Percentiles rank a stretch among this genome's conserved stretches.
Evolutionary conservation across 1,140 invertebrate genomes (phyloP).

Genomic region (Liolophura sinensis): DNA sequence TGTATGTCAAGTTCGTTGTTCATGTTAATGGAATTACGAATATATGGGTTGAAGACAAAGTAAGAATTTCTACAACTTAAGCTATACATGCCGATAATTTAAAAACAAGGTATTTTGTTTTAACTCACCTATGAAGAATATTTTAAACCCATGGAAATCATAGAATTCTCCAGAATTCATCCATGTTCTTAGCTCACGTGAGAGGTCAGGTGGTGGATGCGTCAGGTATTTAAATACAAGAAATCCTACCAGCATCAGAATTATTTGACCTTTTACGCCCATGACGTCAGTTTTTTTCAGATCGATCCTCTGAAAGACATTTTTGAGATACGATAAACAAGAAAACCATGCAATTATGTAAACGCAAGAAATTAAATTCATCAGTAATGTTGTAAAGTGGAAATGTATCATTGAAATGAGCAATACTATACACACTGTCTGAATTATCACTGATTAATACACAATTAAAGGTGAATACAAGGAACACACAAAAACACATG

Average conservation of each 20-base stretch:
- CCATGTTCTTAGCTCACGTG: slow-evolving; percentile 32
- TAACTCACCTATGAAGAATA: slow-evolving; percentile 44
- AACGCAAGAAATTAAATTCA: too few relatives aligned
- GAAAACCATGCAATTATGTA: too few relatives aligned
- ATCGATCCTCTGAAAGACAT: too few relatives aligned
- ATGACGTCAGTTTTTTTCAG: too few relatives aligned
- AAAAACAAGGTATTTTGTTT: not conserved
- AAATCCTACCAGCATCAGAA: slow-evolving; percentile 15
- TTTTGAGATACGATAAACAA: too few relatives aligned
- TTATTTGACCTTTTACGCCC: too few relatives aligned
- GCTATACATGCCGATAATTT: not conserved
- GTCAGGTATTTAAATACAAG: slow-evolving; percentile 23
- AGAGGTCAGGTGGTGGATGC: slow-evolving; percentile 36
- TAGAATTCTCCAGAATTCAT: slow-evolving; percentile 21
- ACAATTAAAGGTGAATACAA: too few relatives aligned
- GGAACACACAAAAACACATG: too few relatives aligned
- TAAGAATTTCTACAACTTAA: not conserved
- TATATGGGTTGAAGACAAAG: not conserved
- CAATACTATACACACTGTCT: too few relatives aligned
- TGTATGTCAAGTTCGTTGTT: not conserved
- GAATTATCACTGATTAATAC: too few relatives aligned
- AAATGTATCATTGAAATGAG: too few relatives aligned
- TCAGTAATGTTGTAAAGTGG: too few relatives aligned
- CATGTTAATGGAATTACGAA: not conserved
- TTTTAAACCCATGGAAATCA: slow-evolving; percentile 25